phyloP scores from a whole-genome alignment of 2,888 invertebrate species.

The Sphinx pinastri region DNA sequence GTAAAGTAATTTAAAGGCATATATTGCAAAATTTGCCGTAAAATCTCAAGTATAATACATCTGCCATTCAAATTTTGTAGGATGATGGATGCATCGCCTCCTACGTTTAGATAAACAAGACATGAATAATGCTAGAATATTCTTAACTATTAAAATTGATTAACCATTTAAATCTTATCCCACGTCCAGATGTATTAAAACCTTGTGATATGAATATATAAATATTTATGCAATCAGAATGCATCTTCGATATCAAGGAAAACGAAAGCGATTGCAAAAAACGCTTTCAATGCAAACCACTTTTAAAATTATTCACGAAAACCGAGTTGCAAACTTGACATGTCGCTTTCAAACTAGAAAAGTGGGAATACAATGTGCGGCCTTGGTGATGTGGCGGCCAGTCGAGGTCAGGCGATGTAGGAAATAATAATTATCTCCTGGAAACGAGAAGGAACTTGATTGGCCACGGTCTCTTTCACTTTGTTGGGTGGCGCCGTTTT shows the following conservation, averaged over 20 bases:
- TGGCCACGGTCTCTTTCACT: constrained; percentile 45
- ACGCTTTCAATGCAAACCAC: constrained; percentile 44
- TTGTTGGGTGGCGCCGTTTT: constrained; percentile 33
- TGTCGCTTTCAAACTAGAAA: constrained; percentile 43
- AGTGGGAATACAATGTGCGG: constrained; percentile 29
- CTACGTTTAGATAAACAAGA: constrained; percentile 17
- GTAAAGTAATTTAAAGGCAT: constrained; percentile 5
- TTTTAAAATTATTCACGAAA: constrained; percentile 48
- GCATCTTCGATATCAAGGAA: constrained; percentile 40
- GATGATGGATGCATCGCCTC: constrained; percentile 3
- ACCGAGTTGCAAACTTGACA: constrained; percentile 39
- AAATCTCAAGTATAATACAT: constrained; percentile 3
- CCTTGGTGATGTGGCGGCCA: constrained; percentile 29
- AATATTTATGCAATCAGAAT: constrained; percentile 10
- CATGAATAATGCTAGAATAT: constrained; percentile 4
- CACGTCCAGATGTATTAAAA: not conserved
- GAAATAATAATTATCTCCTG: constrained; percentile 44
- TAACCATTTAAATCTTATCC: no score
- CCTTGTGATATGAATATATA: not conserved
- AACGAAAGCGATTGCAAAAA: constrained; percentile 37
- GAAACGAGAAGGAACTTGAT: constrained; percentile 47
- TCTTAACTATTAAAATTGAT: not conserved
- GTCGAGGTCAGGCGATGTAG: constrained; percentile 40
- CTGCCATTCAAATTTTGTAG: constrained; percentile 7
- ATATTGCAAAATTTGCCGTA: not conserved